phyloP scores from a whole-genome alignment of 2,888 invertebrate species.

The Cephus rjabovi region DNA sequence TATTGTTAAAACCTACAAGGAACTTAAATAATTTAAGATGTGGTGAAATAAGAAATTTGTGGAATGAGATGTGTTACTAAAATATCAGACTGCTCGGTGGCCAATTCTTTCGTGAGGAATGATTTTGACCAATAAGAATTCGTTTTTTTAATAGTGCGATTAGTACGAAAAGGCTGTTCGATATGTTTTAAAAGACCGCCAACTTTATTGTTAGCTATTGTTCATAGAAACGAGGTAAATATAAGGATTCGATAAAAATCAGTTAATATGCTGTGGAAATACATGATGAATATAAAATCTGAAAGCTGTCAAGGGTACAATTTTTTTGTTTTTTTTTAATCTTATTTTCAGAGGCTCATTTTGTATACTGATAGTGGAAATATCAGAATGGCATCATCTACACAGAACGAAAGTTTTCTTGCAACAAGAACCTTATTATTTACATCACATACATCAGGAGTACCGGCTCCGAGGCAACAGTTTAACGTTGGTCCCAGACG shows the following conservation, averaged over 20 bases:
- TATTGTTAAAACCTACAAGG: too few relatives aligned
- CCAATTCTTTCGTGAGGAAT: background rate
- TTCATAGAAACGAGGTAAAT: background rate
- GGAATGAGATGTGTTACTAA: background rate
- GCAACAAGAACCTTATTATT: background rate
- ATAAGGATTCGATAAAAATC: background rate
- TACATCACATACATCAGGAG: constrained; percentile 10
- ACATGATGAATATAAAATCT: background rate
- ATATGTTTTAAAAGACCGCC: background rate
- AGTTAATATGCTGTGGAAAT: background rate
- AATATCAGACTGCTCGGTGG: background rate
- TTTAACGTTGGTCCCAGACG: constrained; percentile 27
- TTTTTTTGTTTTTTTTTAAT: too few relatives aligned
- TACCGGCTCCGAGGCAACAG: constrained; percentile 9
- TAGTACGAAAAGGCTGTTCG: background rate
- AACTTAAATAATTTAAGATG: too few relatives aligned
- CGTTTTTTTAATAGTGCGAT: background rate
- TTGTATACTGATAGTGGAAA: too few relatives aligned
- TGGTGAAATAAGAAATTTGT: too few relatives aligned
- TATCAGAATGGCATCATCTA: background rate
- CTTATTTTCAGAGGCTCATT: too few relatives aligned
- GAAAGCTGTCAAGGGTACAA: too few relatives aligned
- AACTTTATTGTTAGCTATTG: background rate
- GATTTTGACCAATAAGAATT: background rate
- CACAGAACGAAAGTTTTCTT: background rate